Conservation (phyloP, 2,888 invertebrate genomes). For the Pheosia tremula region DNA sequence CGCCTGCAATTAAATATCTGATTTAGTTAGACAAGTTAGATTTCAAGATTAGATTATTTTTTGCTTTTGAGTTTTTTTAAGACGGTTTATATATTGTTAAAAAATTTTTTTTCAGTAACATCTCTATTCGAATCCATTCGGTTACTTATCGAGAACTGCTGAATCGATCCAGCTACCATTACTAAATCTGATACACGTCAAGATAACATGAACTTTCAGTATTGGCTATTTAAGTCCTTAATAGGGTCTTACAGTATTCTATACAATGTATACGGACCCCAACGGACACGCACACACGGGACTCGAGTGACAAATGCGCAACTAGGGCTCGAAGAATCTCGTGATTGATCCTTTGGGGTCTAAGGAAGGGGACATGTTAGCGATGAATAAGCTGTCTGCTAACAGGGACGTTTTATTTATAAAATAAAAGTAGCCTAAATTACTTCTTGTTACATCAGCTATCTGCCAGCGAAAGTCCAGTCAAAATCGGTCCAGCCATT, state of each 20-base stretch:
- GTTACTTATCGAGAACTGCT: too few species aligned
- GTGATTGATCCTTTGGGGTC: slow-evolving; percentile 28
- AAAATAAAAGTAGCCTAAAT: not conserved
- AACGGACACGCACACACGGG: not conserved
- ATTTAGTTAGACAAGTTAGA: too few species aligned
- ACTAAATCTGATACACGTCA: not conserved
- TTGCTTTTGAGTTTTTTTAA: too few species aligned
- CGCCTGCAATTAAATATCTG: too few species aligned
- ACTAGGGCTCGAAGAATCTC: slow-evolving; percentile 20
- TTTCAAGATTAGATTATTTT: too few species aligned
- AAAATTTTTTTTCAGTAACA: too few species aligned
- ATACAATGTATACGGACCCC: not conserved
- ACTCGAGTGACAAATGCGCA: slow-evolving; percentile 13
- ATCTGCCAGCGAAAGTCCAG: too few species aligned
- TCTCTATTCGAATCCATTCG: too few species aligned
- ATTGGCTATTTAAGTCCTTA: not conserved
- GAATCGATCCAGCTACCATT: too few species aligned
- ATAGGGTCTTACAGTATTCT: not conserved
- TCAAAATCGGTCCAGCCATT: too few species aligned
- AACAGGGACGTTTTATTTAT: not conserved
- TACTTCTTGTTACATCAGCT: too few species aligned
- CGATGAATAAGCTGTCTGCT: not conserved
- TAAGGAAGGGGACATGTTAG: slow-evolving; percentile 14
- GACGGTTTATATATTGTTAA: too few species aligned
- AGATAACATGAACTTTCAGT: not conserved